phyloP scores from a whole-genome alignment of 2,113 vertebrate genomes.

The Aphelocoma coerulescens region DNA sequence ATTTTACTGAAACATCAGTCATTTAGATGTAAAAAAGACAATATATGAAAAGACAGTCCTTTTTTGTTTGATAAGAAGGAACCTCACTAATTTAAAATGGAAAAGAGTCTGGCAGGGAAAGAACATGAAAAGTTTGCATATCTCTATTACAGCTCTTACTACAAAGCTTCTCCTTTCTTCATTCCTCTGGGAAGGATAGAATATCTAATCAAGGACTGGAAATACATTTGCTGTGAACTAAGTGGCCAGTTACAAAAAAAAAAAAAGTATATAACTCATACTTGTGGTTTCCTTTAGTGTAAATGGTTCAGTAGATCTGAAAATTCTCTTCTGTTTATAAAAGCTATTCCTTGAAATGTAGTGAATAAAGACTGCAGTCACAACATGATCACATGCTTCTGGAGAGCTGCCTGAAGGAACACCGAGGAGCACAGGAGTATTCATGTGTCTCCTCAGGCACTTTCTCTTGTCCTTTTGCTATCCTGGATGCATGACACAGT shows the following conservation, averaged over 20 bases:
- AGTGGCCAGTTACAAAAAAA: not conserved
- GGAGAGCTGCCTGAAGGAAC: not conserved
- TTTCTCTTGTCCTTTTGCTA: not conserved
- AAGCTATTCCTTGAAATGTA: not conserved
- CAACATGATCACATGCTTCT: accelerated
- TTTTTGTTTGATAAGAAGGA: not conserved
- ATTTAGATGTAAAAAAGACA: not conserved
- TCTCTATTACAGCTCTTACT: not conserved
- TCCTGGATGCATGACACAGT: not conserved
- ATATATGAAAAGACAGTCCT: not conserved
- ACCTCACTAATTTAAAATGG: not conserved
- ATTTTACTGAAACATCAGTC: not conserved
- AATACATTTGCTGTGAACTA: not conserved
- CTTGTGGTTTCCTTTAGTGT: not conserved
- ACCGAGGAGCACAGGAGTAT: not conserved
- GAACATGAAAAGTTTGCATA: not conserved
- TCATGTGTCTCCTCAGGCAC: not conserved
- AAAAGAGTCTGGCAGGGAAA: not conserved
- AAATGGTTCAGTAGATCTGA: not conserved
- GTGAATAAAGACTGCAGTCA: not conserved
- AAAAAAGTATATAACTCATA: not conserved
- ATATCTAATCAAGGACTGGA: not conserved
- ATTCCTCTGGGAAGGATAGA: not conserved
- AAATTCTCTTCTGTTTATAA: not conserved
- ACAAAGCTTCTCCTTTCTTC: not conserved